Percentiles rank a stretch among this genome's conserved stretches.
These are phyloP conservation scores for Clusia tigrina DNA, from an alignment of 2,888 invertebrate genomes.

Conservation along the genomic window DNA sequence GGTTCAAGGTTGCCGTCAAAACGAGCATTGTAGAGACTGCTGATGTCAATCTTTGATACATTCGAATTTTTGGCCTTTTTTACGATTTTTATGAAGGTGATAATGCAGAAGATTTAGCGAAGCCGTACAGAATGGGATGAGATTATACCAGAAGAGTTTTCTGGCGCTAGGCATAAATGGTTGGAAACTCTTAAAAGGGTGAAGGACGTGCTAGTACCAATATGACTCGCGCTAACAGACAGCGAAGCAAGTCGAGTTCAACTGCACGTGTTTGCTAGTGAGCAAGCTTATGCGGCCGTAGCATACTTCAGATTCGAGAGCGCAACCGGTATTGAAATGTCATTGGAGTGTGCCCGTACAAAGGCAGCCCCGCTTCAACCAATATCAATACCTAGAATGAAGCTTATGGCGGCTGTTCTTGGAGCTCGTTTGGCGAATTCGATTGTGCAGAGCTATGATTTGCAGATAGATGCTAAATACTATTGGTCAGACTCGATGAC, in stretches of 20 bases:
- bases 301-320: conserved; percentile 34
- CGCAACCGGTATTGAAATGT: conserved; percentile 13
- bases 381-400: conserved; percentile 39
- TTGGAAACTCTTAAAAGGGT: conserved; percentile 14
- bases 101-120: conserved; percentile 35
- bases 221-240: conserved; percentile 22
- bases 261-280: conserved; percentile 29
- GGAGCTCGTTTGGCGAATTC: no score
- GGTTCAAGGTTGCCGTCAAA: conserved; percentile 30
- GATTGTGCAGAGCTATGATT: no score
- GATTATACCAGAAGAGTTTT: conserved; percentile 17
- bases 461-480: no score
- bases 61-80: conserved; percentile 26
- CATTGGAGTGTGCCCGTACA: conserved; percentile 37
- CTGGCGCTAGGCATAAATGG: conserved; percentile 27
- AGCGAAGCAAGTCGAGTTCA: neutral
- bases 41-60: conserved; percentile 36
- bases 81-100: conserved; percentile 31
- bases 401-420: conserved; percentile 39
- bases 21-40: conserved; percentile 27
- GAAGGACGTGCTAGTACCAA: conserved; percentile 24
- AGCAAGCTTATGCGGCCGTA: conserved; percentile 39
- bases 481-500: conserved; percentile 47
- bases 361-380: conserved; percentile 40
- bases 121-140: conserved; percentile 33